phyloP scores from a whole-genome alignment of 2,113 vertebrate species.

The Equus quagga region DNA sequence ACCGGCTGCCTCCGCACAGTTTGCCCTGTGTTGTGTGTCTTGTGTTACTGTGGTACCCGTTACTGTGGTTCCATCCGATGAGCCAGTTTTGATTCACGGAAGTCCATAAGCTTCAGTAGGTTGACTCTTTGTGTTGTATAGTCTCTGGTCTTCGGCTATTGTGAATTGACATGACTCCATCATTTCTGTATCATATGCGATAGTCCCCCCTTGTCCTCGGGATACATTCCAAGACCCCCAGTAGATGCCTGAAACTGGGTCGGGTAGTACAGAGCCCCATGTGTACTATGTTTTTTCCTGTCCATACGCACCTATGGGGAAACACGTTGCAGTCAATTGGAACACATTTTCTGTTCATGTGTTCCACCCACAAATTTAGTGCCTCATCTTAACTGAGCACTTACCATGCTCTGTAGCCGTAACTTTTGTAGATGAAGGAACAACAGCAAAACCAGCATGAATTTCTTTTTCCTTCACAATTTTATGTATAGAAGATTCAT shows the following conservation, averaged over 20 bases:
- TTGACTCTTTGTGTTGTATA: background rate
- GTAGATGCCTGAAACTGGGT: background rate
- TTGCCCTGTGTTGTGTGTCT: background rate
- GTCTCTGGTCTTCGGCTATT: background rate
- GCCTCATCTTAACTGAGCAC: background rate
- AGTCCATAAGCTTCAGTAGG: background rate
- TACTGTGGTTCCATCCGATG: background rate
- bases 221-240: background rate
- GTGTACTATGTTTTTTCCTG: background rate
- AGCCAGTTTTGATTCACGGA: background rate
- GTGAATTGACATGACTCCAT: background rate
- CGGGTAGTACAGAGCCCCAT: background rate
- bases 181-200: background rate
- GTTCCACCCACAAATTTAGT: background rate
- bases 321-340: background rate
- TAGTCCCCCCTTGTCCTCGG: background rate
- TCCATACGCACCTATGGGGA: background rate
- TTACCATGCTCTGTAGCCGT: background rate
- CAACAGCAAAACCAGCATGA: background rate
- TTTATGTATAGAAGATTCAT: background rate
- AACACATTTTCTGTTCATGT: background rate
- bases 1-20: background rate
- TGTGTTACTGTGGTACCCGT: too few species aligned
- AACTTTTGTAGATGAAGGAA: background rate
- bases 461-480: background rate